phyloP scores from a whole-genome alignment of 1,140 invertebrate genomes.

The Euwallacea fornicatus region DNA sequence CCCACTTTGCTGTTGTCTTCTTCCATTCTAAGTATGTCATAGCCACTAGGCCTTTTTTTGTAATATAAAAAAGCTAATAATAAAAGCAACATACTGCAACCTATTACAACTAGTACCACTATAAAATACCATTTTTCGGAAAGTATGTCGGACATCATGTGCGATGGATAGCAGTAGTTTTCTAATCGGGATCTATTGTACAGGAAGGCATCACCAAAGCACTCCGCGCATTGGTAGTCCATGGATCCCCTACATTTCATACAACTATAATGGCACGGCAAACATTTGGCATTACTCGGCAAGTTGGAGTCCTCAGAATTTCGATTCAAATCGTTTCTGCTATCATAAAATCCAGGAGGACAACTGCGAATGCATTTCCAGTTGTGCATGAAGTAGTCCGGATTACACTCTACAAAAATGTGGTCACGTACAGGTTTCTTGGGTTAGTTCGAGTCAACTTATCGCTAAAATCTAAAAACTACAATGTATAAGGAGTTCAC shows the following conservation, averaged over 20 bases:
- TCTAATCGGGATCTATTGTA: constrained; percentile 42
- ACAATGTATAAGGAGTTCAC: not conserved
- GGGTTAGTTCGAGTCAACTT: no score
- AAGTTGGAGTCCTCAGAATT: constrained; percentile 21
- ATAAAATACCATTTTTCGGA: constrained; percentile 48
- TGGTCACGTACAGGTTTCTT: no score
- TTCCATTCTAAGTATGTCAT: no score
- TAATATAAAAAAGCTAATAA: constrained; percentile 27
- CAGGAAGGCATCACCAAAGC: constrained; percentile 58
- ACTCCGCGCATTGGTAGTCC: constrained; percentile 60
- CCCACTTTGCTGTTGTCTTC: no score
- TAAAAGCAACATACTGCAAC: constrained; percentile 8
- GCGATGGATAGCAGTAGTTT: constrained; percentile 53
- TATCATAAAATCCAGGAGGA: constrained; percentile 51
- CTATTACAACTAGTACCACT: constrained; percentile 27
- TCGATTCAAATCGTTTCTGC: constrained; percentile 18
- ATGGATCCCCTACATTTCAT: constrained; percentile 58
- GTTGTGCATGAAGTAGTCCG: constrained; percentile 49
- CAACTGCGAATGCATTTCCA: constrained; percentile 55
- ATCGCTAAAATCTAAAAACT: no score
- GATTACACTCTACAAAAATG: constrained; percentile 55
- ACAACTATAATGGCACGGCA: constrained; percentile 63
- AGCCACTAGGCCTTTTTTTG: constrained; percentile 14
- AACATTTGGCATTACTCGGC: constrained; percentile 40
- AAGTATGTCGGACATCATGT: constrained; percentile 46